Conservation (phyloP, 1,140 invertebrate species). For the Heterodera schachtii region DNA sequence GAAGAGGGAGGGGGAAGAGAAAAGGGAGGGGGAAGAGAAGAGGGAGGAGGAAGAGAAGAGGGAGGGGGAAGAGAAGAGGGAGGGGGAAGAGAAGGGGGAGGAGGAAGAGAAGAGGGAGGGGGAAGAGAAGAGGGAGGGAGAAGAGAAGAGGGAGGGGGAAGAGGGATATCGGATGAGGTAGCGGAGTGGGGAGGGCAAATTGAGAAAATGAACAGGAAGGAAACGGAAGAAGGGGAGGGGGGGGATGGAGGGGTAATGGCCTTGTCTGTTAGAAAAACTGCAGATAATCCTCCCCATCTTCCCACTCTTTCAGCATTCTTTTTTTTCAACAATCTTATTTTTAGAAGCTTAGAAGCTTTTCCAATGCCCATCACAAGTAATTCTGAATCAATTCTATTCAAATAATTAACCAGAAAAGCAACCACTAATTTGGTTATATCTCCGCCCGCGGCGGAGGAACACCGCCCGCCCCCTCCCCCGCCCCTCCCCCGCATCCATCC, state of each 20-base stretch:
- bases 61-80: neutral
- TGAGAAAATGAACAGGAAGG: neutral
- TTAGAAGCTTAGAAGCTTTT: too few species aligned
- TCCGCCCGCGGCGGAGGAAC: neutral
- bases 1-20: neutral
- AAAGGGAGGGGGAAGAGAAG: neutral
- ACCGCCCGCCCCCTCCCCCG: too few species aligned
- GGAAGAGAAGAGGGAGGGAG: neutral
- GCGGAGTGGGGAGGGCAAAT: neutral
- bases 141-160: neutral
- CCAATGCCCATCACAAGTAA: neutral
- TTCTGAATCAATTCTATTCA: too few species aligned
- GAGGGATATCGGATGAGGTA: too few species aligned
- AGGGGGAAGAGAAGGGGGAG: too few species aligned
- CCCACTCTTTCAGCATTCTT: too few species aligned
- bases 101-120: neutral
- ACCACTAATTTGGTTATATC: too few species aligned
- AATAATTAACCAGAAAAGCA: too few species aligned
- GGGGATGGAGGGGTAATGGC: neutral
- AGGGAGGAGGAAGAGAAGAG: neutral
- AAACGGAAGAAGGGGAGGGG: neutral
- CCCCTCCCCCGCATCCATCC: neutral
- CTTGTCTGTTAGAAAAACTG: too few species aligned
- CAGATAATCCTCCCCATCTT: too few species aligned
- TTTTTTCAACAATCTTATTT: too few species aligned